Evolutionary conservation across 2,797 vertebrate genomes (phyloP).

Genomic region (Parauchenoglanis punctatus): DNA sequence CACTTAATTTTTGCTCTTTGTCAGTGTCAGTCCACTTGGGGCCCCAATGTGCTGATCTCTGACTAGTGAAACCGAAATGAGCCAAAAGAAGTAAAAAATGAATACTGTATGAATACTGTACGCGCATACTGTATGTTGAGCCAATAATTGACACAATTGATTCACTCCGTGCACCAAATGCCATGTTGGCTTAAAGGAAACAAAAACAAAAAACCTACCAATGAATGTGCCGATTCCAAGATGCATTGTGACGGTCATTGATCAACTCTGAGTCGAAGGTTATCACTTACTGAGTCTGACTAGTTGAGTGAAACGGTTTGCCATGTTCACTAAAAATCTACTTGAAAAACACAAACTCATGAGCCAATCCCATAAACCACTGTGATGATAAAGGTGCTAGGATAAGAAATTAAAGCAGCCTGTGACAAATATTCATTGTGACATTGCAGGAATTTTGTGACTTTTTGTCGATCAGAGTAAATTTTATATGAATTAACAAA

Average conservation of each 20-base stretch:
- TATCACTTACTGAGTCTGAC: background rate
- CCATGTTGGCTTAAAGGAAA: background rate
- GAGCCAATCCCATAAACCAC: background rate
- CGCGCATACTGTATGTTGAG: background rate
- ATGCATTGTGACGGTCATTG: background rate
- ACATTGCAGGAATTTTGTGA: background rate
- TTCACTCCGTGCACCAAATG: background rate
- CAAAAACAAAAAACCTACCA: background rate
- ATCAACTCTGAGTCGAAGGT: background rate
- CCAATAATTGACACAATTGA: constrained; percentile 1
- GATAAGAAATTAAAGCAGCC: background rate
- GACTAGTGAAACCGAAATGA: background rate
- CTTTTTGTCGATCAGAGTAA: background rate
- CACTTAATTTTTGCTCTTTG: background rate
- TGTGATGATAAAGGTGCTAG: background rate
- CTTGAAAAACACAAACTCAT: background rate
- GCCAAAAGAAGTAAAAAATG: background rate
- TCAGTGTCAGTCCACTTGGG: background rate
- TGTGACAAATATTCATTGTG: background rate
- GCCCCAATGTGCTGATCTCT: background rate
- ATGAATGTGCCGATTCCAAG: background rate
- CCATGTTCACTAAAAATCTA: background rate
- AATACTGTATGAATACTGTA: no score
- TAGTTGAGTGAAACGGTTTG: background rate
- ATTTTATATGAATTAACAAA: background rate